A percentile compares a stretch with the other conserved stretches of the same genome.
Conservation (phyloP, 2,888 invertebrate species). For the Heliconius aoede region DNA sequence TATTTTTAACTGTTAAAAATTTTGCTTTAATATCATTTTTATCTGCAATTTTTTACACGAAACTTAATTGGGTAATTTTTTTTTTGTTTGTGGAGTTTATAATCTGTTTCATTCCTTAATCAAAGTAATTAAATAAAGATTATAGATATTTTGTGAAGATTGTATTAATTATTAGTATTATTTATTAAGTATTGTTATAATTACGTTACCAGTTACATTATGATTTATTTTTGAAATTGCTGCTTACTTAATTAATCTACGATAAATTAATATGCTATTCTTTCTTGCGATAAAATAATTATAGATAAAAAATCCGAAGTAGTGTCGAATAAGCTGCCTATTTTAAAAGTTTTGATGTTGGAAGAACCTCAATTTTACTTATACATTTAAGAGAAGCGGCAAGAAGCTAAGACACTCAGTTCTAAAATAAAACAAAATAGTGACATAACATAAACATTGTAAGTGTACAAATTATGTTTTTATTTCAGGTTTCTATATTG, state of each 20-base stretch:
- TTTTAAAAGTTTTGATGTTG: background rate
- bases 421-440: background rate
- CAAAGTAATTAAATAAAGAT: background rate
- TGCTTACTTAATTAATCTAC: background rate
- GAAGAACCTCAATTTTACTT: background rate
- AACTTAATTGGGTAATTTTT: no score
- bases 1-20: no score
- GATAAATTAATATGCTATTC: background rate
- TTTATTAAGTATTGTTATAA: no score
- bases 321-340: no score
- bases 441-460: background rate
- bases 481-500: slow-evolving; percentile 24
- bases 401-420: no score
- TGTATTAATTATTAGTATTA: background rate
- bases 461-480: background rate
- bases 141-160: background rate
- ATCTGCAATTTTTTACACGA: no score
- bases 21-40: no score
- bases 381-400: no score
- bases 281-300: background rate
- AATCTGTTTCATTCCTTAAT: no score
- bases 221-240: background rate
- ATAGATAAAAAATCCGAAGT: no score
- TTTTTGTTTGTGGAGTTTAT: no score
- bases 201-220: background rate